Conservation (phyloP, 1,140 invertebrate species). For the Acromyrmex echinatior region DNA sequence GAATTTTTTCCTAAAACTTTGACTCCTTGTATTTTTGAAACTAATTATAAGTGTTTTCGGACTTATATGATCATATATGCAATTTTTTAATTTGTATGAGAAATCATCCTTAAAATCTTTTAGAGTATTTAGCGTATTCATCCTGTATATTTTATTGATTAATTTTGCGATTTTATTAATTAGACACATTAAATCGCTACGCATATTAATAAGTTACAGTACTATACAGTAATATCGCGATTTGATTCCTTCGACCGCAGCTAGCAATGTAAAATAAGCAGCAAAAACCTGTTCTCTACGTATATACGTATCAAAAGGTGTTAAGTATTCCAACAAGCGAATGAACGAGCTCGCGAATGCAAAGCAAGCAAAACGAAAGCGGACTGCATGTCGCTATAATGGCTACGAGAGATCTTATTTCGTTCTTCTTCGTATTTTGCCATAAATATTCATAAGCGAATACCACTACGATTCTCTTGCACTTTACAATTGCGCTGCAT, state of each 20-base stretch:
- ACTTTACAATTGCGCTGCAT: slow-evolving; percentile 45
- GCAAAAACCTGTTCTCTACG: slow-evolving; percentile 54
- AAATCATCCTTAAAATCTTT: too few species aligned
- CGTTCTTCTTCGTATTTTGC: slow-evolving; percentile 57
- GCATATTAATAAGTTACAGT: background rate
- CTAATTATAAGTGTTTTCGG: too few species aligned
- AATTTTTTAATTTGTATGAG: too few species aligned
- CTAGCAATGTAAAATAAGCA: slow-evolving; percentile 43
- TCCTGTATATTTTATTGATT: background rate
- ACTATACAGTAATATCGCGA: background rate
- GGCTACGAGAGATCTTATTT: slow-evolving; percentile 58
- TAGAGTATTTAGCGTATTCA: too few species aligned
- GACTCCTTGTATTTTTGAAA: too few species aligned
- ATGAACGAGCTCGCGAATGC: slow-evolving; percentile 59
- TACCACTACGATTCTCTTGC: slow-evolving; percentile 27
- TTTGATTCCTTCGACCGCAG: background rate
- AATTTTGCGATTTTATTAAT: slow-evolving; percentile 17
- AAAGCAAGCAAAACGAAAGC: slow-evolving; percentile 53
- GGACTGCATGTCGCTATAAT: slow-evolving; percentile 41
- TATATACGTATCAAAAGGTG: slow-evolving; percentile 55
- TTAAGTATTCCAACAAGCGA: slow-evolving; percentile 63
- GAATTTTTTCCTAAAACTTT: too few species aligned
- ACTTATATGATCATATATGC: too few species aligned
- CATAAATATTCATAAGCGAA: slow-evolving; percentile 61
- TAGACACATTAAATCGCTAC: slow-evolving; percentile 3